Conservation (phyloP, 1,140 invertebrate species). For the Whitmania pigra region DNA sequence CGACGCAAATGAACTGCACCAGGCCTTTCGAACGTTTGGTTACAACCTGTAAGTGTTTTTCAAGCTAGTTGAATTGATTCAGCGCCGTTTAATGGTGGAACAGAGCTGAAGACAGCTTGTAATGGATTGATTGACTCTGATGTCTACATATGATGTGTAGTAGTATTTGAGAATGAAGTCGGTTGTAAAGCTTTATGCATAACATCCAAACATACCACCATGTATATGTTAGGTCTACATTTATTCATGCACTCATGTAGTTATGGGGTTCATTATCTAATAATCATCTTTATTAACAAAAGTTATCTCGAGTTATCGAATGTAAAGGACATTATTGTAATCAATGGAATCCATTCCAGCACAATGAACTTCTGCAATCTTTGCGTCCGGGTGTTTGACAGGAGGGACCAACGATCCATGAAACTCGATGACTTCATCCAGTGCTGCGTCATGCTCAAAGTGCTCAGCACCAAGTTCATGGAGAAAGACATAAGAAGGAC, state of each 20-base stretch:
- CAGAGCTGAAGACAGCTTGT: neutral
- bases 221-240: neutral
- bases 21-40: conserved; percentile 41
- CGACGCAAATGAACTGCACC: conserved; percentile 37
- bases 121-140: too few species aligned
- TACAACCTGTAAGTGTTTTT: conserved; percentile 39
- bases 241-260: too few species aligned
- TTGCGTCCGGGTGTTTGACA: conserved; percentile 38
- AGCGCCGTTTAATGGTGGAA: neutral
- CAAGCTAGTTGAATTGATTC: neutral
- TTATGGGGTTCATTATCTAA: too few species aligned
- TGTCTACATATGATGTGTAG: too few species aligned
- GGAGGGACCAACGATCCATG: conserved; percentile 31
- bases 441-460: conserved; percentile 42
- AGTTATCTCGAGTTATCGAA: too few species aligned
- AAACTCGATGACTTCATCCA: conserved; percentile 45
- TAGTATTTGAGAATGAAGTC: too few species aligned
- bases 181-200: neutral
- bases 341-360: conserved; percentile 28
- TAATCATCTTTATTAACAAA: too few species aligned
- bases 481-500: conserved; percentile 34
- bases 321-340: too few species aligned
- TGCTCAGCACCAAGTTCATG: conserved; percentile 40
- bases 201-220: neutral
- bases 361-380: conserved; percentile 38